Conservation (phyloP, 2,888 invertebrate species). For the Crepidodera aurea region DNA sequence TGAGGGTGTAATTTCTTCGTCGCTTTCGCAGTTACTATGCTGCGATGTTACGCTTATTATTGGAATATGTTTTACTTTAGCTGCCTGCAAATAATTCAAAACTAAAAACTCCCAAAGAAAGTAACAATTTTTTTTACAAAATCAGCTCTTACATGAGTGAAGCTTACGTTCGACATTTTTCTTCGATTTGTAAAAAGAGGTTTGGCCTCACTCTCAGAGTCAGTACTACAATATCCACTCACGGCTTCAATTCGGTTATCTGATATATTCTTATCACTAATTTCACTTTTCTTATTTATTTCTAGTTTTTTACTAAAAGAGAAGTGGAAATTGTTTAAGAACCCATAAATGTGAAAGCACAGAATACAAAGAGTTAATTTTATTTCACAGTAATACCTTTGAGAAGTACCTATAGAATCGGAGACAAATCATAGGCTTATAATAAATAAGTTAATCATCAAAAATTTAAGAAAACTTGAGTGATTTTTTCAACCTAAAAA, state of each 20-base stretch:
- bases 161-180: constrained; percentile 18
- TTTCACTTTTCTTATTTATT: background rate
- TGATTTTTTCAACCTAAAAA: no score
- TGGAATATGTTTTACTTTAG: constrained; percentile 41
- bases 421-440: no score
- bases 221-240: constrained; percentile 32
- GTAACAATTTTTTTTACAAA: no score
- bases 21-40: constrained; percentile 50
- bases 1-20: constrained; percentile 50
- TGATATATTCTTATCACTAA: background rate
- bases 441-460: no score
- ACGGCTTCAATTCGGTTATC: constrained; percentile 9
- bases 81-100: constrained; percentile 16
- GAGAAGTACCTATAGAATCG: no score
- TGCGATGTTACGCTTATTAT: constrained; percentile 46
- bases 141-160: no score
- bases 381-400: no score
- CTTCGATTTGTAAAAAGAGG: constrained; percentile 12
- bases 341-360: no score
- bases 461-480: no score
- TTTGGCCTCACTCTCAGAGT: constrained; percentile 38
- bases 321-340: background rate
- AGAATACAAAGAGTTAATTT: no score
- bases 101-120: no score
- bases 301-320: constrained; percentile 17